A percentile compares a stretch with the other conserved stretches of the same genome.
Conservation (phyloP, 1,140 invertebrate genomes). For the Orchestia grillus region DNA sequence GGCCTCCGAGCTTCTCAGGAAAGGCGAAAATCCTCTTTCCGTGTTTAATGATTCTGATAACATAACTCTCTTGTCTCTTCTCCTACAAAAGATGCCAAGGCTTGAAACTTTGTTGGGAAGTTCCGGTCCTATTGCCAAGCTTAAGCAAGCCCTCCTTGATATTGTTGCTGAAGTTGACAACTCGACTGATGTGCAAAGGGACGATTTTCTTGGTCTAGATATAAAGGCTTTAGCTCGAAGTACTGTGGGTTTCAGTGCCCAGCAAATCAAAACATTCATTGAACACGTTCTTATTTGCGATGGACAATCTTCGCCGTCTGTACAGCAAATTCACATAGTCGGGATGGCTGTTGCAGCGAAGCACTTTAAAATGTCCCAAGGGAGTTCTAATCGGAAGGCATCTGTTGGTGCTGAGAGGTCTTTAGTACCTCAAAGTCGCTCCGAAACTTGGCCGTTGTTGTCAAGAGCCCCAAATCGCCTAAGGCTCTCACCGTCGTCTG, state of each 20-base stretch:
- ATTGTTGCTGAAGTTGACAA: slow-evolving; percentile 5
- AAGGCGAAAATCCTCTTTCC: not conserved
- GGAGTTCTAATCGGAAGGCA: not conserved
- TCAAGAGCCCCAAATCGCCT: not conserved
- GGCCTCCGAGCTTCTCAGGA: slow-evolving; percentile 20
- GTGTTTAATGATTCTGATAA: slow-evolving; percentile 36
- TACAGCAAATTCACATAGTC: not conserved
- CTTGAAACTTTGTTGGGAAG: not conserved
- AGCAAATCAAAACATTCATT: not conserved
- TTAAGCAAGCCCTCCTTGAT: not conserved
- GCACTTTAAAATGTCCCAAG: slow-evolving; percentile 27
- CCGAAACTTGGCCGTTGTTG: not conserved
- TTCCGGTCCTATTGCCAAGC: not conserved
- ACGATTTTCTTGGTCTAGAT: slow-evolving; percentile 24
- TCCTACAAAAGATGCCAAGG: not conserved
- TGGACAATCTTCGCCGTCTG: not conserved
- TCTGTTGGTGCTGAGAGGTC: not conserved
- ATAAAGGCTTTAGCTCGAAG: not conserved
- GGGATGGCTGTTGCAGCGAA: slow-evolving; percentile 18
- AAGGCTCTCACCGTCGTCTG: not conserved
- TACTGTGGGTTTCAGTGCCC: slow-evolving; percentile 1
- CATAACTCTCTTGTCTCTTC: not conserved
- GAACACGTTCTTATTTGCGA: not conserved
- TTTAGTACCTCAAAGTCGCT: not conserved
- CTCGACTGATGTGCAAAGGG: not conserved